Base-by-base conservation (phyloP, 2,113 vertebrate genomes). In the Shinisaurus crocodilurus region DNA sequence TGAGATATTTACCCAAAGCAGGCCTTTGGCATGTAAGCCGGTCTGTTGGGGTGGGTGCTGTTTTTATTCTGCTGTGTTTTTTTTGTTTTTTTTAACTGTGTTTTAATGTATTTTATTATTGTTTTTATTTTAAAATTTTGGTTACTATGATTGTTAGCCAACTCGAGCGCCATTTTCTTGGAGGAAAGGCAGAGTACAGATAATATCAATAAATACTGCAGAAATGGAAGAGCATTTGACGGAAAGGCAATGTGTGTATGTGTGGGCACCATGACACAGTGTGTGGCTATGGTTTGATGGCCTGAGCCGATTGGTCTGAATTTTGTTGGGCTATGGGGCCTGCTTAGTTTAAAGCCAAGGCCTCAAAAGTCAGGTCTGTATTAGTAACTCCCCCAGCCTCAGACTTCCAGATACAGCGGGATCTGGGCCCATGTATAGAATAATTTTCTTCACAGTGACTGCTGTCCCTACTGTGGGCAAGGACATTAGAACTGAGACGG, bases 391-490 rank as follows among this genome's bases (percentile, higher is more conserved):
- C 0, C 86, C 72, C 87, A 82, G 20, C 60, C 82, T 88, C 92
- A 69, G 20, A 91, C 94, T 94, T 96, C 95, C 90, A 60, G 89
- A 82, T 91, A 82, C 94, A 90, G 89, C 91, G 88, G 93, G 86
- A 96, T 96, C 93, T 92, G 72, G 87, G 93, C 89, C 94, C 88
- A 91, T 95, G 93, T 95, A 27, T 2, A 91, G 87, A 74, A 88
- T 76, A 90, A 91, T 88, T 91, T 91, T 83, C 91, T 37, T 96
- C 90, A 90, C 95, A 95, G 94, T 94, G 90, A 91, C 88, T 80
- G 90, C 95, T 95, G 95, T 91, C 94, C 90, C 92, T 96, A 96
- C 95, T 96, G 95, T 88, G 94, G 96, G 95, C 96, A 97, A 97
- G 97, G 97, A 97, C 97, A 97, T 97, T 96, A 96, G 93, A 45